phyloP scores from a whole-genome alignment of 1,140 invertebrate species.

The Proales similis region DNA sequence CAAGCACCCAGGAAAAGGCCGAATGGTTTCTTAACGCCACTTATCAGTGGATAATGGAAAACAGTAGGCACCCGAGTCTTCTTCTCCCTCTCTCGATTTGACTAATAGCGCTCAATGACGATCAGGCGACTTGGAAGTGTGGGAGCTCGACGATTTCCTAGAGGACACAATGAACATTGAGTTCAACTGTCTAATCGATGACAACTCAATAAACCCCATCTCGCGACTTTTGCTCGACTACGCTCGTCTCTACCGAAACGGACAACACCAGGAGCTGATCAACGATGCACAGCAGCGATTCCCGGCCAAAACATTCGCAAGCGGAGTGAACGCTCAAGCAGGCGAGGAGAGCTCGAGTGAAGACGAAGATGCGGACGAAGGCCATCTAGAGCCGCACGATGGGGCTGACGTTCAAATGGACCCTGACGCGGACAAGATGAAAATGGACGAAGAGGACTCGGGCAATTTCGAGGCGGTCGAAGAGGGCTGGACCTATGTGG shows the following conservation, averaged over 20 bases:
- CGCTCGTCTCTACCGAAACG: background rate
- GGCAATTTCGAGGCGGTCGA: constrained; percentile 9
- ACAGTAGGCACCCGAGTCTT: constrained; percentile 23
- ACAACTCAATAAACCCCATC: constrained; percentile 6
- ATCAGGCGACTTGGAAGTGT: constrained; percentile 27
- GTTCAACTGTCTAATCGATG: constrained; percentile 36
- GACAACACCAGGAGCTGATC: background rate
- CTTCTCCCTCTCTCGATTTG: no score
- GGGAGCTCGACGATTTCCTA: constrained; percentile 37
- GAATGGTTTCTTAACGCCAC: constrained; percentile 37
- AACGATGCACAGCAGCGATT: background rate
- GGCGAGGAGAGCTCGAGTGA: constrained; percentile 7
- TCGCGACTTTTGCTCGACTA: background rate
- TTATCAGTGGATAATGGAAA: constrained; percentile 38
- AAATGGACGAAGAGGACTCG: background rate
- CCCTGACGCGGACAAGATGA: background rate
- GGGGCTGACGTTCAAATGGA: background rate
- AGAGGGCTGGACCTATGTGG: constrained; percentile 33
- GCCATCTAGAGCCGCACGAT: background rate
- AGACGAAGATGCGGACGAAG: constrained; percentile 3
- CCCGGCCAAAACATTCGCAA: background rate
- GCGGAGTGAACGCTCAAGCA: background rate
- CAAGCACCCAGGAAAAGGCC: constrained; percentile 34
- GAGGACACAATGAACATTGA: constrained; percentile 36
- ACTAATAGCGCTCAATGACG: no score